Evolutionary conservation across 1,140 invertebrate species (phyloP).

Genomic region (Drosophila parabipectinata): DNA sequence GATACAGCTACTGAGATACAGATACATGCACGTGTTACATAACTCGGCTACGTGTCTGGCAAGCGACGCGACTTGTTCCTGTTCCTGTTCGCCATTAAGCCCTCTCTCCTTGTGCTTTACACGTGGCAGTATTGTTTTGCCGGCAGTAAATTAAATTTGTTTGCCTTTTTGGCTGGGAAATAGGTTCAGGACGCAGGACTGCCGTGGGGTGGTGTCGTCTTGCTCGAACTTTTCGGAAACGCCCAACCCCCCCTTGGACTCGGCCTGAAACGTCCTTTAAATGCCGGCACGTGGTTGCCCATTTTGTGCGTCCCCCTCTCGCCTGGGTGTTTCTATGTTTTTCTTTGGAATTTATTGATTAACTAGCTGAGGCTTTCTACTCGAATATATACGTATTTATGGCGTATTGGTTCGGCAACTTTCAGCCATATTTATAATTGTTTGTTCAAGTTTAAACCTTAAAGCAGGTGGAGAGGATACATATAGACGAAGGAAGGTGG

Average conservation of each 20-base stretch:
- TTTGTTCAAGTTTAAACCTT: conserved; percentile 39
- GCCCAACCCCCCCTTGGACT: neutral
- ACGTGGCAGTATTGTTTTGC: conserved; percentile 79
- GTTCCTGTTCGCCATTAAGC: conserved; percentile 14
- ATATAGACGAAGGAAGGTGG: neutral
- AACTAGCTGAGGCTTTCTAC: conserved; percentile 16
- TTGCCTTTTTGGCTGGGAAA: conserved; percentile 39
- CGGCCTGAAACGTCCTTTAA: conserved; percentile 25
- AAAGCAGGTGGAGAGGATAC: neutral
- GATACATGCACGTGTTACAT: conserved; percentile 71
- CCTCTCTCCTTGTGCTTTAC: conserved; percentile 29
- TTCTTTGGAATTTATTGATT: conserved; percentile 67
- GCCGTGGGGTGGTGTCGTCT: neutral
- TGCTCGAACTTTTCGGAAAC: conserved; percentile 4
- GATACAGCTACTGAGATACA: conserved; percentile 9
- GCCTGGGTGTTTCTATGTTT: neutral
- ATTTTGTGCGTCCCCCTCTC: conserved; percentile 6
- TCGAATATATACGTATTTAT: conserved; percentile 14
- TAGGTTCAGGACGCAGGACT: neutral
- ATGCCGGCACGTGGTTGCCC: conserved; percentile 63
- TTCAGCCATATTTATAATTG: conserved; percentile 22
- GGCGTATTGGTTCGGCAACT: conserved; percentile 5
- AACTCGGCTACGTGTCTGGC: conserved; percentile 70
- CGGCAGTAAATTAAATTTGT: conserved; percentile 78
- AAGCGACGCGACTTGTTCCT: conserved; percentile 53